Conservation (phyloP, 2,113 vertebrate genomes). For the Lathamus discolor region DNA sequence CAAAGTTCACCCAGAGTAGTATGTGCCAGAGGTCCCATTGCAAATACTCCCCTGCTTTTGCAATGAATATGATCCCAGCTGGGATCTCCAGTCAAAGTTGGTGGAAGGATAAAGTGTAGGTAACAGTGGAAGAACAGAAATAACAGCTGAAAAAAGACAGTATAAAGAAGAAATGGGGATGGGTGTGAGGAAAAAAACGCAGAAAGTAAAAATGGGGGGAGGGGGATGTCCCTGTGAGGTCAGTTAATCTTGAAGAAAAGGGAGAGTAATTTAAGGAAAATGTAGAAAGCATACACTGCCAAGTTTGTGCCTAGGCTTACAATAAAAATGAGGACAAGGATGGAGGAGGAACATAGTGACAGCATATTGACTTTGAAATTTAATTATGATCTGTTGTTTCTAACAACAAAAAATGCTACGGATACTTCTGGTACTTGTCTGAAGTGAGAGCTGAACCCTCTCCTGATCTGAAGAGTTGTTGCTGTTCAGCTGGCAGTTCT, state of each 20-base stretch:
- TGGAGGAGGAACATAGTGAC: neutral
- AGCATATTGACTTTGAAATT: constrained; percentile 27
- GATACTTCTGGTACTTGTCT: neutral
- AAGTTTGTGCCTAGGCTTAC: neutral
- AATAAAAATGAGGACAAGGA: neutral
- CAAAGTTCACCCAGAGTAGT: neutral
- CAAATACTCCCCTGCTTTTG: rapidly evolving
- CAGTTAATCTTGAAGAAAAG: neutral
- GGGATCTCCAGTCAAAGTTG: neutral
- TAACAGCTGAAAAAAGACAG: neutral
- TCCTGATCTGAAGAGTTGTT: neutral
- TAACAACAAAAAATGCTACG: neutral
- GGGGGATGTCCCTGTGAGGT: neutral
- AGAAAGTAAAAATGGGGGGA: neutral
- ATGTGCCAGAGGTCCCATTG: neutral
- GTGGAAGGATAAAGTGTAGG: neutral
- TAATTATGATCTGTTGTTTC: constrained; percentile 6
- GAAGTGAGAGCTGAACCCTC: neutral
- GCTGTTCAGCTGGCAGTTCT: neutral
- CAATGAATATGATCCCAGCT: neutral
- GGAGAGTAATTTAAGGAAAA: neutral
- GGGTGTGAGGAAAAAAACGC: neutral
- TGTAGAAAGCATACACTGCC: neutral
- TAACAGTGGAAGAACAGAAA: neutral
- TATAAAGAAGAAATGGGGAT: neutral